Evolutionary conservation across 1,140 invertebrate species (phyloP).

Genomic region (Drosophila kikkawai): DNA sequence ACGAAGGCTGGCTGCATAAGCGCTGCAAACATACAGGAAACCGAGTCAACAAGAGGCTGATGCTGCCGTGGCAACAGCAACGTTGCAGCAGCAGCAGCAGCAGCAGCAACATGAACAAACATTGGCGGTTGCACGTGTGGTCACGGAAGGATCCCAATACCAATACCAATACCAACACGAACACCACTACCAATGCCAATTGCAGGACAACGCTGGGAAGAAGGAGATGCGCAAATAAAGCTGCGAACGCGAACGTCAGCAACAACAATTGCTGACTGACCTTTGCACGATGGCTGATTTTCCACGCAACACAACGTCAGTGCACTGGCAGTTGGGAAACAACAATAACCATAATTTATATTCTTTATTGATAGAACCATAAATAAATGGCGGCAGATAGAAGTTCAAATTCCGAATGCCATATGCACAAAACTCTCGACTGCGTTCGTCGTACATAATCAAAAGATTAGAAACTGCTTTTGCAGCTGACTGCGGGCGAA

Average conservation of each 20-base stretch:
- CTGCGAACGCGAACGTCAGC: conserved; percentile 65
- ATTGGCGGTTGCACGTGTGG: conserved; percentile 50
- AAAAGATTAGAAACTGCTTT: conserved; percentile 74
- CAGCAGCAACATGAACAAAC: conserved; percentile 49
- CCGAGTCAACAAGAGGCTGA: conserved; percentile 60
- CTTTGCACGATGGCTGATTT: conserved; percentile 63
- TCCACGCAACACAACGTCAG: conserved; percentile 21
- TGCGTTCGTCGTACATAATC: conserved; percentile 80
- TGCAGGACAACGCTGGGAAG: conserved; percentile 33
- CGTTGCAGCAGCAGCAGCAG: conserved; percentile 18
- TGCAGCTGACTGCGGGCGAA: conserved; percentile 29
- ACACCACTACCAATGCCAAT: conserved; percentile 31
- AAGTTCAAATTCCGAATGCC: conserved; percentile 38
- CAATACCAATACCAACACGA: conserved; percentile 36
- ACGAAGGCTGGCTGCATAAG: conserved; percentile 60
- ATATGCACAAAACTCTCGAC: conserved; percentile 63
- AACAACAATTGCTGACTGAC: conserved; percentile 66
- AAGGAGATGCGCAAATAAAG: conserved; percentile 67
- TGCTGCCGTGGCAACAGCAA: conserved; percentile 34
- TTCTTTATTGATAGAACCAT: conserved; percentile 78
- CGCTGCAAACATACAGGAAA: conserved; percentile 62
- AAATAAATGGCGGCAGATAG: conserved; percentile 55
- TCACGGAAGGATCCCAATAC: conserved; percentile 46
- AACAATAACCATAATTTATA: conserved; percentile 79
- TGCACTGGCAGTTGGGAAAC: conserved; percentile 35